These are phyloP conservation scores for Sebastiscus albofasciatus DNA, from an alignment of 2,797 vertebrate species.

Conservation along the genomic window DNA sequence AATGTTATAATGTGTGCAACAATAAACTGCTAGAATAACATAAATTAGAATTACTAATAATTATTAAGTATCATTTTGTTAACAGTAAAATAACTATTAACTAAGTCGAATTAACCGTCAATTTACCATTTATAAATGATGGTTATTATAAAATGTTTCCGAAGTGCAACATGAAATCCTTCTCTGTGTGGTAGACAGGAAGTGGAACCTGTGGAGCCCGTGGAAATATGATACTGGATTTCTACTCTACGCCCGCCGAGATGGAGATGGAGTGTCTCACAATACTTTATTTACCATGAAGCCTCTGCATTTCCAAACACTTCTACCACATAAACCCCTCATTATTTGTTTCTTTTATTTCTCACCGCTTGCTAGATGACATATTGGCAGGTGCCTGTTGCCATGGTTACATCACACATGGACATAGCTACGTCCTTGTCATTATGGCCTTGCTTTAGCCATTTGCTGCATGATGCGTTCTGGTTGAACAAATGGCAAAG, in stretches of 20 bases:
- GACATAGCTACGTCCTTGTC: constrained; percentile 5
- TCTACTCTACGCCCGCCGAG: constrained; percentile 6
- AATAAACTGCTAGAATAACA: too few relatives aligned
- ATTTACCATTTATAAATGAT: too few relatives aligned
- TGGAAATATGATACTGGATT: constrained; percentile 4
- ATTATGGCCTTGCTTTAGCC: constrained; percentile 22
- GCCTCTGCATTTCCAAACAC: background rate
- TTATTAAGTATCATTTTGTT: too few relatives aligned
- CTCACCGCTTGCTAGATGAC: background rate
- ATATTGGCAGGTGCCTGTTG: constrained; percentile 52
- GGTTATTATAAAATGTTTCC: too few relatives aligned
- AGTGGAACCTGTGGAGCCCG: background rate
- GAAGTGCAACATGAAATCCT: background rate
- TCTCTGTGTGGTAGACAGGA: background rate
- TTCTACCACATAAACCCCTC: background rate
- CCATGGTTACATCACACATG: constrained; percentile 58
- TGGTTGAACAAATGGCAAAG: background rate
- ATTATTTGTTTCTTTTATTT: background rate
- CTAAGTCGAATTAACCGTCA: too few relatives aligned
- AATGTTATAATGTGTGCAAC: too few relatives aligned
- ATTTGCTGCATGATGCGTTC: constrained; percentile 7
- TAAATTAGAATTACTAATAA: too few relatives aligned
- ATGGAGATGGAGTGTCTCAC: constrained; percentile 9
- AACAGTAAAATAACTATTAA: too few relatives aligned
- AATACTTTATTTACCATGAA: constrained; percentile 4